A percentile compares a stretch with the other conserved stretches of the same genome.
Evolutionary conservation across 2,888 invertebrate species (phyloP).

Genomic region (Coelopa pilipes): DNA sequence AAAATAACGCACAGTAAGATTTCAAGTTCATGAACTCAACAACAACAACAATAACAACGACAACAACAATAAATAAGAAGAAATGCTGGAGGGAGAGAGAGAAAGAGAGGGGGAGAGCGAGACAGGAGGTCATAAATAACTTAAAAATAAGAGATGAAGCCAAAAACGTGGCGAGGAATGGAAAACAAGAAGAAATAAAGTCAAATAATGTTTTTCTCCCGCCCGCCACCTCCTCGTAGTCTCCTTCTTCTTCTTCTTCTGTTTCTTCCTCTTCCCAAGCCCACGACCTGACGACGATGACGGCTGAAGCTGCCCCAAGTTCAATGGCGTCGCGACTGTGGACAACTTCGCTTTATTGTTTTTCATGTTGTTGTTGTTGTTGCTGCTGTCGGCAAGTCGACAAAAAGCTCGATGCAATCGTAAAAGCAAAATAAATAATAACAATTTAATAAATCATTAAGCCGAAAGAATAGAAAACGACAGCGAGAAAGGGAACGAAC

Average conservation of each 20-base stretch:
- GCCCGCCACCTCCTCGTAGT: too few species aligned
- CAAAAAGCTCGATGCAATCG: constrained; percentile 1
- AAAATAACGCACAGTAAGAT: constrained; percentile 15
- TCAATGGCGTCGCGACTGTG: constrained; percentile 27
- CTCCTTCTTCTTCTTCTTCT: too few species aligned
- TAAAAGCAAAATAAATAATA: constrained; percentile 14
- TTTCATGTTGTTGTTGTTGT: not conserved
- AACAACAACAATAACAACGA: not conserved
- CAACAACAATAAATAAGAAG: not conserved
- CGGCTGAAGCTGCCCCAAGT: not conserved
- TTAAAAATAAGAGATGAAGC: not conserved
- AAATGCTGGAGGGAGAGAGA: not conserved
- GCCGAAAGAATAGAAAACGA: not conserved
- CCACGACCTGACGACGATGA: too few species aligned
- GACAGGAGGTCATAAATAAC: constrained; percentile 7
- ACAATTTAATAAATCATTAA: not conserved
- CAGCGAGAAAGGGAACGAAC: not conserved
- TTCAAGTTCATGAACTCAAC: constrained; percentile 34
- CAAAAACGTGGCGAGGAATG: not conserved
- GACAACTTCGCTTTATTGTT: too few species aligned
- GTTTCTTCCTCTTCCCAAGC: too few species aligned
- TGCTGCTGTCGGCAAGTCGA: constrained; percentile 7
- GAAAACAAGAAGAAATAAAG: not conserved
- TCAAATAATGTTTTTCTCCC: constrained; percentile 1
- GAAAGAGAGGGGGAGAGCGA: not conserved